These are phyloP conservation scores for Caenorhabditis sp. DNA, from an alignment of 2,888 invertebrate genomes.

Conservation along the genomic window DNA sequence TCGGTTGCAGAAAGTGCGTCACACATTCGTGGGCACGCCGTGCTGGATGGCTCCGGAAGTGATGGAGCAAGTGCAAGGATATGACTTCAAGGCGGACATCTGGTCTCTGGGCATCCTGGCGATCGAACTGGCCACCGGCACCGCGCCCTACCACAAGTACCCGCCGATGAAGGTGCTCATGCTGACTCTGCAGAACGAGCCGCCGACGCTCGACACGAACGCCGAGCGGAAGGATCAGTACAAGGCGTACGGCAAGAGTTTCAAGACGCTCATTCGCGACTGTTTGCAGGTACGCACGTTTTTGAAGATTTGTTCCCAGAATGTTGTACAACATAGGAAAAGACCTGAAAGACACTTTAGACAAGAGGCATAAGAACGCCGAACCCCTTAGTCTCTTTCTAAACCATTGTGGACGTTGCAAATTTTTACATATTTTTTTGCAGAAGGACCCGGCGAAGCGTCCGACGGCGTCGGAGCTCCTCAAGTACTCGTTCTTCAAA, in stretches of 20 bases:
- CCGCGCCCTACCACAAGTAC: slow-evolving; percentile 98
- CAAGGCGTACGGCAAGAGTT: slow-evolving; percentile 90
- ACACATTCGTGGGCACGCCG: slow-evolving; percentile 98
- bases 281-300: slow-evolving; percentile 92
- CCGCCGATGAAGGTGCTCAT: slow-evolving; percentile 99
- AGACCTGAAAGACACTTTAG: too few species aligned
- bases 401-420: too few species aligned
- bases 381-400: too few species aligned
- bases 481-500: slow-evolving; percentile 97
- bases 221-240: slow-evolving; percentile 98
- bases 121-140: slow-evolving; percentile 97
- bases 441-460: slow-evolving; percentile 80
- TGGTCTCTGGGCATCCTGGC: slow-evolving; percentile 97
- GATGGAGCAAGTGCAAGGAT: slow-evolving; percentile 93
- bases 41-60: slow-evolving; percentile 99
- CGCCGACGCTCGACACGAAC: slow-evolving; percentile 93
- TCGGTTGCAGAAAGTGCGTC: slow-evolving; percentile 85
- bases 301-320: too few species aligned
- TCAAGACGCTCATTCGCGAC: slow-evolving; percentile 95
- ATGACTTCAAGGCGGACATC: slow-evolving; percentile 92
- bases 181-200: slow-evolving; percentile 97
- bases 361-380: too few species aligned
- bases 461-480: slow-evolving; percentile 93
- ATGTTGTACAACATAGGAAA: too few species aligned
- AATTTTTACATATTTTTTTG: slow-evolving; percentile 33